Base-by-base conservation (phyloP, 2,113 vertebrate genomes). In the Diglossa brunneiventris region DNA sequence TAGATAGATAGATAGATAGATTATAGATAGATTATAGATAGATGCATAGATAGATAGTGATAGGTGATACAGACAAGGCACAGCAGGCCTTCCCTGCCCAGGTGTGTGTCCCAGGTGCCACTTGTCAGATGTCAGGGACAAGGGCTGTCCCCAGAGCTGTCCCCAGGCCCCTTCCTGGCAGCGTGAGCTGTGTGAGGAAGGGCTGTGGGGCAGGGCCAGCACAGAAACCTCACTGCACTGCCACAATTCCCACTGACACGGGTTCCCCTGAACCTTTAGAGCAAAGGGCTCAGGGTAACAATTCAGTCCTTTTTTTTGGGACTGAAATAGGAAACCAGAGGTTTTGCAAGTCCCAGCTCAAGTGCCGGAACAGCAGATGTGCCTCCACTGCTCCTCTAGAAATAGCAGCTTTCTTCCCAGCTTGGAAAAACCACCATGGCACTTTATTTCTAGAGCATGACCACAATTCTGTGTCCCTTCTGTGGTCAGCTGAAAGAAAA, bases 231-330 rank as follows among this genome's bases (percentile, higher is more conserved):
- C 39, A 11, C 39, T 39, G 39, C 39, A 39, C 39, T 39, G 39
- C 39, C 39, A 39, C 39, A 18, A 2, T 26, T 63, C 53, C 7
- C 1, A 3, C 77, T n/a, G 56, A 41, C 15, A 5, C 1, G 6
- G 74, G 39, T 6, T 69, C 52, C 75, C 41, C 79, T 28, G 68
- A 33, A 49, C n/a, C 59, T 85, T 64, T 50, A 72, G 92, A 76
- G 93, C 77, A 96, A 95, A 96, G 88, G 85, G 74, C 85, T 89
- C 55, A 15, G 64, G 50, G 59, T 50, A 61, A 55, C 80, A 50
- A 53, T 53, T 47, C 83, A 50, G 27, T 30, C 11, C 7, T 30
- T 22, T 47, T 53, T 49, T 16, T 46, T 22, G 27, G 50, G 70
- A 10, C 20, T 24, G 80, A 77, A 84, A 85, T 33, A 59, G 1